Evolutionary conservation across 2,797 vertebrate genomes (phyloP).

Genomic region (Ambastaia sidthimunki): DNA sequence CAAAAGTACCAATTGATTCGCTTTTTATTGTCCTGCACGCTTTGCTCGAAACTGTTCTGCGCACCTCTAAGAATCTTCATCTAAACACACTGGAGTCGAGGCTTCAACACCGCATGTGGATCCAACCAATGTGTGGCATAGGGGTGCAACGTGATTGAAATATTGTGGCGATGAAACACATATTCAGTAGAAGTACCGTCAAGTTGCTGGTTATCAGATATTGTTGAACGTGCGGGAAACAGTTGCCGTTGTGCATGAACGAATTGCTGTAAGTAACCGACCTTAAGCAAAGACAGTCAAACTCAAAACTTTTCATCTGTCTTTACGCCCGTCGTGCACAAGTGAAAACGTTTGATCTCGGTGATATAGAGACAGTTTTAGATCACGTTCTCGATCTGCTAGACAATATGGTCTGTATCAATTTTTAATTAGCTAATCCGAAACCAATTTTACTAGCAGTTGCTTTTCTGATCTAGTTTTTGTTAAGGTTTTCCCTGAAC

Average conservation of each 20-base stretch:
- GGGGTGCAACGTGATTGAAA: slow-evolving; percentile 17
- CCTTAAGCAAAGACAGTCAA: background rate
- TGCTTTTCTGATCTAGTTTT: background rate
- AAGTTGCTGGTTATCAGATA: background rate
- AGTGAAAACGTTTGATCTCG: background rate
- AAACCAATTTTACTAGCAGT: slow-evolving; percentile 1
- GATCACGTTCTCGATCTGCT: background rate
- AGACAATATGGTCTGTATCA: background rate
- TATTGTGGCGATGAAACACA: background rate
- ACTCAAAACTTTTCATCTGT: background rate
- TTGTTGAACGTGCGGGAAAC: background rate
- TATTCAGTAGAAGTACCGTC: background rate
- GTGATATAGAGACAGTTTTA: background rate
- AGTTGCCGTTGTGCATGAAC: background rate
- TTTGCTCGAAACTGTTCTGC: slow-evolving; percentile 1
- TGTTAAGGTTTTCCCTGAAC: background rate
- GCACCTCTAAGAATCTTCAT: slow-evolving; percentile 35
- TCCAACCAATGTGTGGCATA: slow-evolving; percentile 35
- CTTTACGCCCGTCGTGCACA: background rate
- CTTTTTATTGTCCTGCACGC: background rate
- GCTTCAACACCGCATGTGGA: slow-evolving; percentile 42
- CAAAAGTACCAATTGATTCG: slow-evolving; percentile 8
- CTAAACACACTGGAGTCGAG: slow-evolving; percentile 12
- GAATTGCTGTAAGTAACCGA: background rate
- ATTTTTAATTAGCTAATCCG: slow-evolving; percentile 12